These are phyloP conservation scores for Thalassoma bifasciatum DNA, from an alignment of 2,113 vertebrate genomes.

Conservation along the genomic window DNA sequence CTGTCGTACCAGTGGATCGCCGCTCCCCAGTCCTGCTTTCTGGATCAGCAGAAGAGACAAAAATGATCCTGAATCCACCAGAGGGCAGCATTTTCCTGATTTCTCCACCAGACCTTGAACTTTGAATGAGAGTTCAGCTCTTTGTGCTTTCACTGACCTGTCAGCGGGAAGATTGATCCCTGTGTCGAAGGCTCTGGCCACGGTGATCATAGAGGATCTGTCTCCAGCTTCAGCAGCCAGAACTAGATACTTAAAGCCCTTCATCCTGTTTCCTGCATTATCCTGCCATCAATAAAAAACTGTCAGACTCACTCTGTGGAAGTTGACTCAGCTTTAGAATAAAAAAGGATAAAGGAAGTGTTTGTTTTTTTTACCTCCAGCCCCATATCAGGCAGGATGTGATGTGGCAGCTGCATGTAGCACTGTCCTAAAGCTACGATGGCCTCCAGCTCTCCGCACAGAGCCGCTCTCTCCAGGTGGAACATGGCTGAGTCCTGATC, in stretches of 20 bases:
- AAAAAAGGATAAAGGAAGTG: background rate
- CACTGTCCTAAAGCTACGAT: constrained; percentile 92
- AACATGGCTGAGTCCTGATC: constrained; percentile 90
- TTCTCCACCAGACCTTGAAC: background rate
- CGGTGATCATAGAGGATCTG: constrained; percentile 92
- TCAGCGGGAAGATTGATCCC: constrained; percentile 88
- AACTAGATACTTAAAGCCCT: constrained; percentile 91
- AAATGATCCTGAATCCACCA: background rate
- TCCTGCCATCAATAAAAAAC: constrained; percentile 80
- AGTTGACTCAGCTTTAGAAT: background rate
- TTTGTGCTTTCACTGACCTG: constrained; percentile 82
- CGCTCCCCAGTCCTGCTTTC: constrained; percentile 88
- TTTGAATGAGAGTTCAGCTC: too few relatives aligned
- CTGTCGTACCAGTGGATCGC: constrained; percentile 90
- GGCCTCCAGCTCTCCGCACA: constrained; percentile 96
- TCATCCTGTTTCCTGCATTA: constrained; percentile 87
- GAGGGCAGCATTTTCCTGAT: constrained; percentile 20
- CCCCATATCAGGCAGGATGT: constrained; percentile 89
- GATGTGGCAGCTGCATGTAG: constrained; percentile 92
- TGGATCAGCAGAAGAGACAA: constrained; percentile 54
- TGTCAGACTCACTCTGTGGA: background rate
- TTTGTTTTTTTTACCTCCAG: constrained; percentile 87
- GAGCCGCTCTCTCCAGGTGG: constrained; percentile 92
- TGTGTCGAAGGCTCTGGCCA: constrained; percentile 92
- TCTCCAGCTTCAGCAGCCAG: constrained; percentile 94